Conservation (phyloP, 2,113 vertebrate genomes). For the Recurvirostra avosetta region DNA sequence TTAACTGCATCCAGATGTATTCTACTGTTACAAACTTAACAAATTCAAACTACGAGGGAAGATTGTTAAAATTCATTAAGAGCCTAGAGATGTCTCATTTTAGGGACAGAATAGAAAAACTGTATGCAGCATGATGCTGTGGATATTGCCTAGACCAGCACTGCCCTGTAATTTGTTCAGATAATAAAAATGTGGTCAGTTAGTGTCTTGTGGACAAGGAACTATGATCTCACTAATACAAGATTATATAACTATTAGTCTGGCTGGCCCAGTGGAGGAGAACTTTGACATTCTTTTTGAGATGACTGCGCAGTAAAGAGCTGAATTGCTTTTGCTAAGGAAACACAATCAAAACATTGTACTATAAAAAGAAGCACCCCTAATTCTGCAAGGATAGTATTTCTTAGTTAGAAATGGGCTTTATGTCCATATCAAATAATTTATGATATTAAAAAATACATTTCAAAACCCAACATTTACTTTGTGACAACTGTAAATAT, state of each 20-base stretch:
- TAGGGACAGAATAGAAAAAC: neutral
- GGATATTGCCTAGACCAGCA: neutral
- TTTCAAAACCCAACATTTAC: neutral
- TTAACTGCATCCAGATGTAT: neutral
- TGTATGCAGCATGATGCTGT: neutral
- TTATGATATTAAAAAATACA: neutral
- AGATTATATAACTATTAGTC: neutral
- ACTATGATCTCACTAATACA: neutral
- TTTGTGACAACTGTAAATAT: neutral
- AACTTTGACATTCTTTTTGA: neutral
- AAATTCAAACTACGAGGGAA: neutral
- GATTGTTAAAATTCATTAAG: neutral
- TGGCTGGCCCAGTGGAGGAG: neutral
- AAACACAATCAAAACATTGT: slow-evolving; percentile 34
- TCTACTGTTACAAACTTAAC: neutral
- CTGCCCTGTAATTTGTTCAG: neutral
- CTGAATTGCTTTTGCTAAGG: slow-evolving; percentile 41
- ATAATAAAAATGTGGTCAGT: neutral
- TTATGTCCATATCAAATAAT: neutral
- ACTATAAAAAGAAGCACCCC: slow-evolving; percentile 5
- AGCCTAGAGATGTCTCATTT: neutral
- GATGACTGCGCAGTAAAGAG: neutral
- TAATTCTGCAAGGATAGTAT: neutral
- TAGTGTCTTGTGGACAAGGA: neutral
- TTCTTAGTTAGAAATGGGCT: neutral